phyloP scores from a whole-genome alignment of 35 echinoderm and acorn worm genomes.

The Anneissia japonica region DNA sequence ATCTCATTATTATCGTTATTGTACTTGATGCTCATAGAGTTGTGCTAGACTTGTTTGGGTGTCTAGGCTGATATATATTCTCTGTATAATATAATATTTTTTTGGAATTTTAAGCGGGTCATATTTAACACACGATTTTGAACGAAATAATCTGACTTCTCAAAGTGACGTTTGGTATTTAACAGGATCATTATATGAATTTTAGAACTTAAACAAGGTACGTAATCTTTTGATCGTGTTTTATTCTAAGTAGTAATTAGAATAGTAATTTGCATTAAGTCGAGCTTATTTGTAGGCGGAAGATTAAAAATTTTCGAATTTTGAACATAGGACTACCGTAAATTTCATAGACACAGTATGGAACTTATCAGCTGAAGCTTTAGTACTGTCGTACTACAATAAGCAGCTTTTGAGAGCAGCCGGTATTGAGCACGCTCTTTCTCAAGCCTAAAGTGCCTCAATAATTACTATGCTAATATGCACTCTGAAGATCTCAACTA shows the following conservation, averaged over 20 bases:
- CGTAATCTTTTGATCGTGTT: background rate
- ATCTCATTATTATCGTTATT: background rate
- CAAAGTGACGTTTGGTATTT: background rate
- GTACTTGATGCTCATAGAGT: background rate
- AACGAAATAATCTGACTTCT: too few relatives aligned
- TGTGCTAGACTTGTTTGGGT: background rate
- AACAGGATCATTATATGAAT: background rate
- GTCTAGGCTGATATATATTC: too few relatives aligned
- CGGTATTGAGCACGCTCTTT: background rate
- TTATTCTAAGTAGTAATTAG: too few relatives aligned
- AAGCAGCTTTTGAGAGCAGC: background rate
- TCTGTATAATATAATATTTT: background rate
- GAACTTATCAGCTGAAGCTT: background rate
- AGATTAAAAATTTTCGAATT: too few relatives aligned
- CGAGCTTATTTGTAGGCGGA: too few relatives aligned
- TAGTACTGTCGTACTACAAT: too few relatives aligned
- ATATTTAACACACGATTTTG: background rate
- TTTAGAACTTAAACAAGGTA: background rate
- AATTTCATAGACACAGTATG: too few relatives aligned
- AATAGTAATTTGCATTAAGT: too few relatives aligned
- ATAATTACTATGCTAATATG: background rate
- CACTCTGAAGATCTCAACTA: background rate
- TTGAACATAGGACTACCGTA: too few relatives aligned
- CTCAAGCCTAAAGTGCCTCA: background rate
- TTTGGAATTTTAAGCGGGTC: background rate